Percentiles rank a stretch among this genome's conserved stretches.
Evolutionary conservation across 2,797 vertebrate genomes (phyloP).

Genomic region (Loriculus beryllinus): DNA sequence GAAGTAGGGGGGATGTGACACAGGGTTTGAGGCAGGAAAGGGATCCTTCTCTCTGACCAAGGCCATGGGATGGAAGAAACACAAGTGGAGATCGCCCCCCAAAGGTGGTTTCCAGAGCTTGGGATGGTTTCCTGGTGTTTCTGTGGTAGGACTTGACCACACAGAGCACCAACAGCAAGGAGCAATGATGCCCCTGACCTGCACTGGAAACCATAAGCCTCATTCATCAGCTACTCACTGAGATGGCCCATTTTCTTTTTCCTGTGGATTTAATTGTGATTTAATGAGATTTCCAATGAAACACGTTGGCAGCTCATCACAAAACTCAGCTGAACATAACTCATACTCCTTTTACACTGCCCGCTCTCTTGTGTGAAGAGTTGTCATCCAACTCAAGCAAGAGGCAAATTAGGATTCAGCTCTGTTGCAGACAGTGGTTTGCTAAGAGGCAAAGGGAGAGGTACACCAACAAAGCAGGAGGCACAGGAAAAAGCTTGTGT

Average conservation of each 20-base stretch:
- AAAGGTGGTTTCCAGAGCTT: not conserved
- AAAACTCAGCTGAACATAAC: not conserved
- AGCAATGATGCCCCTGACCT: not conserved
- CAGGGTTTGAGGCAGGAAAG: not conserved
- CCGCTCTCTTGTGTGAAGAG: not conserved
- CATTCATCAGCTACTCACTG: not conserved
- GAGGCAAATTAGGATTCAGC: not conserved
- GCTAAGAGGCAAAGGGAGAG: not conserved
- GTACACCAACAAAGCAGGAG: not conserved
- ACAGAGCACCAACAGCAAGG: not conserved
- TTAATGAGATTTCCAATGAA: slow-evolving; percentile 37
- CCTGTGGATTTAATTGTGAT: slow-evolving; percentile 7
- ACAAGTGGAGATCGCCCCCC: not conserved
- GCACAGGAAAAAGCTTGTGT: not conserved
- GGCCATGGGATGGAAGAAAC: not conserved
- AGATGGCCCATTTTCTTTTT: not conserved
- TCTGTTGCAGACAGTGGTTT: not conserved
- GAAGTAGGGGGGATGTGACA: fast-evolving
- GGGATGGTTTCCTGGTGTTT: not conserved
- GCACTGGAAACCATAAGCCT: not conserved
- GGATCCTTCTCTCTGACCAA: not conserved
- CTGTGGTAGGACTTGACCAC: not conserved
- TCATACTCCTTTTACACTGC: not conserved
- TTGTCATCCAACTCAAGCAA: not conserved
- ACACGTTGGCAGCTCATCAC: not conserved